These are phyloP conservation scores for Acropora tenuis DNA, from an alignment of 64 coral and sea anemone species.

Conservation along the genomic window DNA sequence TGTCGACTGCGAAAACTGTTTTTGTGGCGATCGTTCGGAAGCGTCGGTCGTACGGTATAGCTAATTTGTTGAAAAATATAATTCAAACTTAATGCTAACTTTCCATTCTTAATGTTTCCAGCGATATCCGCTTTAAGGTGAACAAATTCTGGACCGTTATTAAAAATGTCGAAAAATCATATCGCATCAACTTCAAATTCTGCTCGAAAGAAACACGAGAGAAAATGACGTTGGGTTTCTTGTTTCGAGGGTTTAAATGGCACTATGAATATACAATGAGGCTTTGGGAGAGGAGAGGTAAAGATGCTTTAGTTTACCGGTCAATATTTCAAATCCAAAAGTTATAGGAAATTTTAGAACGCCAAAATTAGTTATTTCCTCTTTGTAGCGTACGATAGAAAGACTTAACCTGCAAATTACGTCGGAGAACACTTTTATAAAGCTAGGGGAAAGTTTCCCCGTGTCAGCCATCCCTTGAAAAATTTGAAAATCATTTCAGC, in stretches of 20 bases:
- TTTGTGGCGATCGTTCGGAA: background rate
- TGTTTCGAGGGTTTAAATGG: background rate
- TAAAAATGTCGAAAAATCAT: too few species aligned
- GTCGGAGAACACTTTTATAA: background rate
- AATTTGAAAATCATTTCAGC: background rate
- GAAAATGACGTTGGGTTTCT: background rate
- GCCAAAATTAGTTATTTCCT: background rate
- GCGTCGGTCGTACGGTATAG: background rate
- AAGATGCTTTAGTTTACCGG: background rate
- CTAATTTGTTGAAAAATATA: too few species aligned
- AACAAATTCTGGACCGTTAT: too few species aligned
- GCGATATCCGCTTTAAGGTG: background rate
- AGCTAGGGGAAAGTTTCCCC: background rate
- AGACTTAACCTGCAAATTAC: background rate
- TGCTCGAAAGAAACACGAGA: background rate
- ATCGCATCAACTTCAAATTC: background rate
- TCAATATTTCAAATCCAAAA: background rate
- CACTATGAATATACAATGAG: background rate
- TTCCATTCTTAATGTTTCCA: background rate
- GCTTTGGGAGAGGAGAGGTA: background rate
- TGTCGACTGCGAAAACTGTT: background rate
- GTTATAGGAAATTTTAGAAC: background rate
- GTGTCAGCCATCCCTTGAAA: background rate
- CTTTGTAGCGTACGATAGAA: background rate
- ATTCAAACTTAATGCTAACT: background rate